phyloP scores from a whole-genome alignment of 2,113 vertebrate genomes.

The Hypomesus transpacificus region DNA sequence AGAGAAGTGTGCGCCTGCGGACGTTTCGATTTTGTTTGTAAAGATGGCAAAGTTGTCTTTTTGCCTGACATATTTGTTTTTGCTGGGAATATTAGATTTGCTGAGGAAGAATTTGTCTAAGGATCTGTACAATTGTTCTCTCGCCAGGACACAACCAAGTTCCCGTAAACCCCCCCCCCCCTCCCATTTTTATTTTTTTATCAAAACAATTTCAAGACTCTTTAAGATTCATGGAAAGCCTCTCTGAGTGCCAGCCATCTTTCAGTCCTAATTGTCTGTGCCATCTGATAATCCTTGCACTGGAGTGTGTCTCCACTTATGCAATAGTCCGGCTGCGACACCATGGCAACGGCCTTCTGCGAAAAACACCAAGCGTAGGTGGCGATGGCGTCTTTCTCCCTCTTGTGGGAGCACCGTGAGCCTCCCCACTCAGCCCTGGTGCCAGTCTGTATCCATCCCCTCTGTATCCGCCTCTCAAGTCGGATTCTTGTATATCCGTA shows the following conservation, averaged over 20 bases:
- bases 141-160: not conserved
- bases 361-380: not conserved
- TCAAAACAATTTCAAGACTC: too few relatives aligned
- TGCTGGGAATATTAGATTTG: not conserved
- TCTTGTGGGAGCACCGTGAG: not conserved
- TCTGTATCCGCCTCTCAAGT: not conserved
- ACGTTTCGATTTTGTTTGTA: not conserved
- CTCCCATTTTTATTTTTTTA: too few relatives aligned
- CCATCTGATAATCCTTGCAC: not conserved
- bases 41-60: not conserved
- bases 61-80: not conserved
- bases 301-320: too few relatives aligned
- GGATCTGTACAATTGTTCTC: not conserved
- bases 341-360: constrained; percentile 2
- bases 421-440: not conserved
- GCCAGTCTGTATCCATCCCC: not conserved
- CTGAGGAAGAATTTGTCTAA: not conserved
- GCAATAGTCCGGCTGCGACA: not conserved
- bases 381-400: constrained; percentile 1
- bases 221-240: too few relatives aligned
- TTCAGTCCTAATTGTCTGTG: not conserved
- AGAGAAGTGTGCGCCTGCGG: not conserved
- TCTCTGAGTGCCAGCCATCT: too few relatives aligned
- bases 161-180: too few relatives aligned
- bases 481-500: not conserved